Conservation (phyloP, 2,113 vertebrate genomes). For the Nipponia nippon region DNA sequence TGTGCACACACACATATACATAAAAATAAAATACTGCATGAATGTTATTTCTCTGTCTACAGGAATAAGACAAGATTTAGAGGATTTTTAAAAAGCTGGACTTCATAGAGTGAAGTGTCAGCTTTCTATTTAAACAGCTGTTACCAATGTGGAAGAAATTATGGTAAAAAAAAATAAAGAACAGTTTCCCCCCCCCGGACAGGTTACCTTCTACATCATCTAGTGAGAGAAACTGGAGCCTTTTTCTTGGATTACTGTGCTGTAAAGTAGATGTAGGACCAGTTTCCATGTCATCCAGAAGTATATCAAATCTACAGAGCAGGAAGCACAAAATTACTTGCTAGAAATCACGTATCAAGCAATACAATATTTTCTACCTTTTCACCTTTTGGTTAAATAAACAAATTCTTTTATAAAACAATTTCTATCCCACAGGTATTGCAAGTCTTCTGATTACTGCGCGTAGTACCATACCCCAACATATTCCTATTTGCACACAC, state of each 20-base stretch:
- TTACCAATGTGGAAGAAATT: neutral
- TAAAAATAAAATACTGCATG: neutral
- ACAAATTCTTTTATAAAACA: neutral
- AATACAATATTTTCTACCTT: neutral
- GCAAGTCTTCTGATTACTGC: neutral
- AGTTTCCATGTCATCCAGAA: conserved; percentile 77
- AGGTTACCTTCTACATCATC: conserved; percentile 80
- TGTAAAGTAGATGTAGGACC: conserved; percentile 70
- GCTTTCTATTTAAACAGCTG: neutral
- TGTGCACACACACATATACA: neutral
- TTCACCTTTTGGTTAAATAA: neutral
- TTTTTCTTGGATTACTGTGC: conserved; percentile 78
- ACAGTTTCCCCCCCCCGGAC: neutral
- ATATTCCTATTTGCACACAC: neutral
- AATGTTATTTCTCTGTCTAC: neutral
- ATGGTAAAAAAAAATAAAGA: neutral
- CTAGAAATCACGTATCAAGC: neutral
- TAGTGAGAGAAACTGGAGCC: conserved; percentile 80
- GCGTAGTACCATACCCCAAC: neutral
- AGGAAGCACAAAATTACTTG: conserved; percentile 3
- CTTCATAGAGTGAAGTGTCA: neutral
- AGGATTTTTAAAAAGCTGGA: neutral
- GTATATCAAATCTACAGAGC: conserved; percentile 77
- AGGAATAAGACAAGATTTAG: neutral
- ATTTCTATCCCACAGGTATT: neutral